Evolutionary conservation across 2,888 invertebrate genomes (phyloP).

Genomic region (Sinohyriopsis cumingii): DNA sequence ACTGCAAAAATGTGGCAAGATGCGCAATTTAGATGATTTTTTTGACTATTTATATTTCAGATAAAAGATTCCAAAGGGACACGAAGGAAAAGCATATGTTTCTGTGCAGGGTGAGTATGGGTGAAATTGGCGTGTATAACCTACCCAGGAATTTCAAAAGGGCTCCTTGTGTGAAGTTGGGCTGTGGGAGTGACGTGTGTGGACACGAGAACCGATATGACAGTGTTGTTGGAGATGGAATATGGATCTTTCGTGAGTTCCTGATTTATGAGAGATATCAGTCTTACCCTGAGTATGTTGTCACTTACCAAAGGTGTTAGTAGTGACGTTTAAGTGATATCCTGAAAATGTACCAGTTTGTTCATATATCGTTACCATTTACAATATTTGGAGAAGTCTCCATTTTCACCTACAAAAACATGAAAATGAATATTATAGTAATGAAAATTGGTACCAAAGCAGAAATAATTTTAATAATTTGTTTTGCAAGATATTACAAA

Average conservation of each 20-base stretch:
- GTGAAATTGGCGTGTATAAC: conserved; percentile 31
- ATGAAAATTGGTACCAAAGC: too few species aligned
- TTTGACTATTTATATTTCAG: conserved; percentile 7
- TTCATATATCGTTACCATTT: too few species aligned
- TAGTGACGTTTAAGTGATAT: not conserved
- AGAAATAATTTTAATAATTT: too few species aligned
- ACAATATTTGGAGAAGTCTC: too few species aligned
- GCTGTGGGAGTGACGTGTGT: conserved; percentile 26
- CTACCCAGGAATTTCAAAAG: conserved; percentile 18
- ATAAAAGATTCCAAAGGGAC: conserved; percentile 12
- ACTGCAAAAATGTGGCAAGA: too few species aligned
- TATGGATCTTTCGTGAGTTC: conserved; percentile 49
- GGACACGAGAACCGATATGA: conserved; percentile 34
- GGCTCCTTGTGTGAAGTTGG: conserved; percentile 33
- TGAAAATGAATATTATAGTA: too few species aligned
- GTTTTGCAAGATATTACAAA: too few species aligned
- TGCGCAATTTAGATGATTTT: too few species aligned
- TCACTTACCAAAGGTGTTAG: conserved; percentile 40
- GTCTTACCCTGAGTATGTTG: conserved; percentile 49
- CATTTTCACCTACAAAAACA: too few species aligned
- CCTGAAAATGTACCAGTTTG: too few species aligned
- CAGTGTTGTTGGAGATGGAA: conserved; percentile 41
- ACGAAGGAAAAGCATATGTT: conserved; percentile 30
- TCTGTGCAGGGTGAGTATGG: conserved; percentile 32
- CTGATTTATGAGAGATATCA: conserved; percentile 42